Conservation (phyloP, 2,113 vertebrate species). For the Centropus bengalensis region DNA sequence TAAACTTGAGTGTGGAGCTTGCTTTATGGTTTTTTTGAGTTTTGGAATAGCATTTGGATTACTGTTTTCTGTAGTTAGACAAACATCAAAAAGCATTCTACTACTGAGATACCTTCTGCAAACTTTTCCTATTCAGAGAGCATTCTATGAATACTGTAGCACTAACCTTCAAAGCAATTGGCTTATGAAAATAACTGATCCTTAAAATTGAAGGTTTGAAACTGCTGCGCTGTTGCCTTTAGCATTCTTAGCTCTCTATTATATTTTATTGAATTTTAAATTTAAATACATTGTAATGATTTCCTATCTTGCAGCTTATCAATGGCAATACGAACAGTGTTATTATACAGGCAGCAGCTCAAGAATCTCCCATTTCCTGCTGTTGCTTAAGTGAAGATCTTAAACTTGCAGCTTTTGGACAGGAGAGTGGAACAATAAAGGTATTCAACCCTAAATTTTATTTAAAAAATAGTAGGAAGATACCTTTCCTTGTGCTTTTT, state of each 20-base stretch:
- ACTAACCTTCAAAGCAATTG: not conserved
- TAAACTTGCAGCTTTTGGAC: conserved; percentile 81
- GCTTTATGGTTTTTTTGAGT: not conserved
- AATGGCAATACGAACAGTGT: conserved; percentile 79
- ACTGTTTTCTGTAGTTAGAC: not conserved
- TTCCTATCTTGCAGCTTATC: conserved; percentile 80
- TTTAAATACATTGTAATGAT: not conserved
- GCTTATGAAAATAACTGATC: not conserved
- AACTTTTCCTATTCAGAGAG: not conserved
- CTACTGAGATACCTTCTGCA: not conserved
- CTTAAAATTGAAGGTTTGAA: not conserved
- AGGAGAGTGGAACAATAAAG: conserved; percentile 84
- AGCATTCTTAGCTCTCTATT: not conserved
- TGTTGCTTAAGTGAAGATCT: conserved; percentile 82
- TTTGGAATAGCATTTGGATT: not conserved
- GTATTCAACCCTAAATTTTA: conserved; percentile 66
- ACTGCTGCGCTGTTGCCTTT: not conserved
- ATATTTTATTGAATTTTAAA: not conserved
- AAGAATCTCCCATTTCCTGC: conserved; percentile 82
- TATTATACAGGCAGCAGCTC: conserved; percentile 80
- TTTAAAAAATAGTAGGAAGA: not conserved
- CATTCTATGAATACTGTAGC: not conserved
- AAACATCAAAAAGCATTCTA: not conserved
- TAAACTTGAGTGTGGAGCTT: not conserved
- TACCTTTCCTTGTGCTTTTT: not conserved